A percentile compares a stretch with the other conserved stretches of the same genome.
Evolutionary conservation across 2,113 vertebrate genomes (phyloP).

Genomic region (Galbula dea): DNA sequence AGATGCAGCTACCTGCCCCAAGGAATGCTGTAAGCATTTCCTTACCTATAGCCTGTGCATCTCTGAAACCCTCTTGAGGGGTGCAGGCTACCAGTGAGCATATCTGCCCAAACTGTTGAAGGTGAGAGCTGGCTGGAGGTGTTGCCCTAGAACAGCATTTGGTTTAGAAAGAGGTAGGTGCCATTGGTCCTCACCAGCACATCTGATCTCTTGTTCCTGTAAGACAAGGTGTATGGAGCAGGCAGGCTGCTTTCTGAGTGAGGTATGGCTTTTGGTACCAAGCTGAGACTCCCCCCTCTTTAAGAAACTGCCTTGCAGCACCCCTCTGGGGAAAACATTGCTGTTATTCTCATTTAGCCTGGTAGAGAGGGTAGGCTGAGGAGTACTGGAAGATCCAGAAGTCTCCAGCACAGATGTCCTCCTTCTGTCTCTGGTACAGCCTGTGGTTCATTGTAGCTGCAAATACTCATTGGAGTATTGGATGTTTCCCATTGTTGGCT

Average conservation of each 20-base stretch:
- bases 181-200: background rate
- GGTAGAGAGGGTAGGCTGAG: background rate
- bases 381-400: background rate
- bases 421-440: background rate
- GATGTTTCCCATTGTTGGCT: fast-evolving
- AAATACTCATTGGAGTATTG: background rate
- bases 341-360: background rate
- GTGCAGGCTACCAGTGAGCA: background rate
- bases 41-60: background rate
- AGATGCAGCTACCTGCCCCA: background rate
- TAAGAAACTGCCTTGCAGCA: background rate
- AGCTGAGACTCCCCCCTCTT: background rate
- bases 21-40: background rate
- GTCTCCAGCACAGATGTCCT: background rate
- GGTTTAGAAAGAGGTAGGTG: fast-evolving
- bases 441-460: background rate
- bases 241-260: background rate
- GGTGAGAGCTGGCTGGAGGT: background rate
- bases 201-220: background rate
- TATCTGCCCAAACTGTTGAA: background rate
- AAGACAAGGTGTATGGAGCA: background rate
- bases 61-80: fast-evolving
- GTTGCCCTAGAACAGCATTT: background rate
- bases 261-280: background rate
- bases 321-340: background rate